Base-by-base conservation (phyloP, 2,113 vertebrate species). In the Plectropomus leopardus region DNA sequence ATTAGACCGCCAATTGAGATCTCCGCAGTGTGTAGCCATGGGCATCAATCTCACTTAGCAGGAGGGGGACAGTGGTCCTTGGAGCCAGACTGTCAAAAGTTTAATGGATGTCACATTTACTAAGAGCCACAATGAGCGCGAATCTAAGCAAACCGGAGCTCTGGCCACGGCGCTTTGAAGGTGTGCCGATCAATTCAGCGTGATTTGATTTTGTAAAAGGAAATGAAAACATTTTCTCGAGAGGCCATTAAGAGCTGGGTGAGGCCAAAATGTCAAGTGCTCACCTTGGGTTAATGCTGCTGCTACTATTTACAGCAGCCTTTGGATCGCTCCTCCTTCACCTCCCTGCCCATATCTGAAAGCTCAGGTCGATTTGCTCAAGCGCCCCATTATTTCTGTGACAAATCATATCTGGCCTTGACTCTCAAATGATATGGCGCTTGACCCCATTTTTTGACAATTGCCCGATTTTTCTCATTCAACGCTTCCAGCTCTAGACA, bases 21-120 rank as follows among this genome's bases (percentile, higher is more conserved):
- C 80, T 81, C 69, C n/a, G 71, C 88, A 79, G 87, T 83, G 85
- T 88, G 70, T 63, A 84, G 82, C 89, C 90, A 53, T 34, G 61
- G 86, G 86, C 92, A 91, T 94, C 92, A 86, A 84, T 94, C 91
- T 90, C 85, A 78, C 85, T 95, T 94, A 91, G 86, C 86, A 47
- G 78, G 84, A 89, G 86, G 66, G 78, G 78, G 83, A 82, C 90
- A 85, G 84, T 72, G 86, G 82, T 82, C 88, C 88, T 89, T 76
- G 78, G 84, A 91, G 89, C 86, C 85, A 84, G 72, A 83, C 87
- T 89, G 87, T 86, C 87, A 80, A 75, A 91, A 85, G 90, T 92
- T 87, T 91, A 94, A 93, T 92, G 82, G 82, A 82, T 92, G 92
- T 92, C 90, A 92, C 86, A 83, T 92, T 81, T 80, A 85, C 83